phyloP scores from a whole-genome alignment of 2,113 vertebrate species.

The Siniperca chuatsi region DNA sequence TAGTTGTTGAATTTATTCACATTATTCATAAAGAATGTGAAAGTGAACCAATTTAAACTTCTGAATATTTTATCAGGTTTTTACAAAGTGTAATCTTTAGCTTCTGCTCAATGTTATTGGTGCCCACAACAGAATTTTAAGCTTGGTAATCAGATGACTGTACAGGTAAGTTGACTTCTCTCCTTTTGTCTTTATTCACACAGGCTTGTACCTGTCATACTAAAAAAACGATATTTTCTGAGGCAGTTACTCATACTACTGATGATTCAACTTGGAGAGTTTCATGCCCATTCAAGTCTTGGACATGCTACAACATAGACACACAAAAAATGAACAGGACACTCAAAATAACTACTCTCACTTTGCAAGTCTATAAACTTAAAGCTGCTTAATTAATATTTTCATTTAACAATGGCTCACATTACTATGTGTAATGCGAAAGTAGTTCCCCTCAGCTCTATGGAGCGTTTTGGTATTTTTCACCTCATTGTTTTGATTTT shows the following conservation, averaged over 20 bases:
- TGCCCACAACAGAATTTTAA: background rate
- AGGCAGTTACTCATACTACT: too few species aligned
- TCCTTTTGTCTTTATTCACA: background rate
- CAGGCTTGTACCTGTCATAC: background rate
- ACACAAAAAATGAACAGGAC: background rate
- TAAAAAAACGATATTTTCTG: background rate
- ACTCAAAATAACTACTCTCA: background rate
- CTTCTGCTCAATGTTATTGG: background rate
- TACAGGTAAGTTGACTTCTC: too few species aligned
- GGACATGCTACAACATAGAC: background rate
- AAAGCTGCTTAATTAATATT: background rate
- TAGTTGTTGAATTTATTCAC: background rate
- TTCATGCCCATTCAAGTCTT: background rate
- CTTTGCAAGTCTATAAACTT: background rate
- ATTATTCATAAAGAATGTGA: background rate
- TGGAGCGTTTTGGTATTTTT: too few species aligned
- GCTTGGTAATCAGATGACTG: too few species aligned
- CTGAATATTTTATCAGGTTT: background rate
- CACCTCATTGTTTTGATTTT: background rate
- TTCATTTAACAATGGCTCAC: background rate
- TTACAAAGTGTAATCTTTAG: background rate
- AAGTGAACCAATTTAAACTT: background rate
- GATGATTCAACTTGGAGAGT: too few species aligned
- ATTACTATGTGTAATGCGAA: background rate
- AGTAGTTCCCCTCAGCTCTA: background rate